A percentile compares a stretch with the other conserved stretches of the same genome.
These are phyloP conservation scores for Calosoma granatense DNA, from an alignment of 1,140 invertebrate species.

Conservation along the genomic window DNA sequence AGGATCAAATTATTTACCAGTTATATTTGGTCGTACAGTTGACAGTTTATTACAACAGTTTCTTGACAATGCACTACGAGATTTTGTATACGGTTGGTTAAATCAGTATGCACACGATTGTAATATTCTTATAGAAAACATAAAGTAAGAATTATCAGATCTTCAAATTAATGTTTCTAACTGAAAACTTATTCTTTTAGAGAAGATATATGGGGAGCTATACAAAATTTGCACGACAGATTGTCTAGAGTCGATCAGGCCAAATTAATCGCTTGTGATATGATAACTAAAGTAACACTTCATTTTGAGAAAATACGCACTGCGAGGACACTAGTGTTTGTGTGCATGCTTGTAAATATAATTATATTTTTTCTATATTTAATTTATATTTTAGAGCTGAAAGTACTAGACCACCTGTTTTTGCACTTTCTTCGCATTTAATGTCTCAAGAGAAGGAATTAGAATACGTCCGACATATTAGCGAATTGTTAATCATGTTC, in stretches of 20 bases:
- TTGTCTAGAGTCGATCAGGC: slow-evolving; percentile 66
- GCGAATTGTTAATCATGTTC: slow-evolving; percentile 70
- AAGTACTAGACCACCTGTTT: slow-evolving; percentile 51
- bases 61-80: slow-evolving; percentile 65
- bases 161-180: slow-evolving; percentile 12
- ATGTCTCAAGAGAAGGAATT: slow-evolving; percentile 61
- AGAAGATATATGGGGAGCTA: slow-evolving; percentile 70
- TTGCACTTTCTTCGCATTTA: slow-evolving; percentile 66
- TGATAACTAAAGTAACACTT: slow-evolving; percentile 65
- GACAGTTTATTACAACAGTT: slow-evolving; percentile 75
- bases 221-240: slow-evolving; percentile 64
- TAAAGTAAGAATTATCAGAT: slow-evolving; percentile 42
- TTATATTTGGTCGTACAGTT: slow-evolving; percentile 68
- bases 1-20: slow-evolving; percentile 41
- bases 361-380: slow-evolving; percentile 11
- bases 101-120: slow-evolving; percentile 51
- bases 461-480: slow-evolving; percentile 69
- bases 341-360: slow-evolving; percentile 34
- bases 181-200: slow-evolving; percentile 41
- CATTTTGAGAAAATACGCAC: slow-evolving; percentile 80
- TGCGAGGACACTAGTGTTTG: slow-evolving; percentile 61
- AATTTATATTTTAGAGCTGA: slow-evolving; percentile 38
- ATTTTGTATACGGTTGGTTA: slow-evolving; percentile 69
- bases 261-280: slow-evolving; percentile 70
- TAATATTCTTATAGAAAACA: slow-evolving; percentile 33